phyloP scores from a whole-genome alignment of 2,888 invertebrate genomes.

The Schizaphis graminum region DNA sequence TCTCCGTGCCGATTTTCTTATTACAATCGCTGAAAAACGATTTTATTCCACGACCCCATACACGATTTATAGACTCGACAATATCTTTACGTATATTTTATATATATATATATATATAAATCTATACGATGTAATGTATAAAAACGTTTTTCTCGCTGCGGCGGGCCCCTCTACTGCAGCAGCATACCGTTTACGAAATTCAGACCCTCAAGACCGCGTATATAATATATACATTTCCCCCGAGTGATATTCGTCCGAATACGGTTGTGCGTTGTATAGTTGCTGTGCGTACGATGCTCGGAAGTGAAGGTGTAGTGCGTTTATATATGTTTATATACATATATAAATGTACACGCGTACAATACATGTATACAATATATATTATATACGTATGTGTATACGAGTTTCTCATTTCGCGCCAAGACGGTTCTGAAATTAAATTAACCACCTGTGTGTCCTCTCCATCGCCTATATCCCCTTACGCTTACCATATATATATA shows the following conservation, averaged over 20 bases:
- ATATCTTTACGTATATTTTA: not conserved
- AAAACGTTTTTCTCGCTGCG: not conserved
- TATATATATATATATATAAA: not conserved
- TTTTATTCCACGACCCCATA: not conserved
- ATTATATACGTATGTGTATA: not conserved
- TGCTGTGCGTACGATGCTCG: not conserved
- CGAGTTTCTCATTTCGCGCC: slow-evolving; percentile 49
- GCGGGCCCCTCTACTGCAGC: not conserved
- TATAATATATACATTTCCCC: slow-evolving; percentile 28
- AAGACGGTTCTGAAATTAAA: slow-evolving; percentile 57
- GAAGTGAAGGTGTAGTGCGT: not conserved
- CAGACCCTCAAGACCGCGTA: slow-evolving; percentile 29
- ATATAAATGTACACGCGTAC: not conserved
- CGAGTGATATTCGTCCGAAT: slow-evolving; percentile 48
- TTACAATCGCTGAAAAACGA: slow-evolving; percentile 11
- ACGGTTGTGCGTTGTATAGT: not conserved
- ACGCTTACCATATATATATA: not conserved
- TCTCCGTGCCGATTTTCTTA: slow-evolving; percentile 8
- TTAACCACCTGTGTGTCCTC: slow-evolving; percentile 36
- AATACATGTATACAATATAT: not conserved
- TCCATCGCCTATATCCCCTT: not conserved
- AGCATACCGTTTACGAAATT: slow-evolving; percentile 36
- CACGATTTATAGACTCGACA: slow-evolving; percentile 14
- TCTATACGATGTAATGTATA: not conserved
- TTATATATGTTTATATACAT: not conserved